phyloP scores from a whole-genome alignment of 2,797 vertebrate genomes.

The Poeciliopsis infans region DNA sequence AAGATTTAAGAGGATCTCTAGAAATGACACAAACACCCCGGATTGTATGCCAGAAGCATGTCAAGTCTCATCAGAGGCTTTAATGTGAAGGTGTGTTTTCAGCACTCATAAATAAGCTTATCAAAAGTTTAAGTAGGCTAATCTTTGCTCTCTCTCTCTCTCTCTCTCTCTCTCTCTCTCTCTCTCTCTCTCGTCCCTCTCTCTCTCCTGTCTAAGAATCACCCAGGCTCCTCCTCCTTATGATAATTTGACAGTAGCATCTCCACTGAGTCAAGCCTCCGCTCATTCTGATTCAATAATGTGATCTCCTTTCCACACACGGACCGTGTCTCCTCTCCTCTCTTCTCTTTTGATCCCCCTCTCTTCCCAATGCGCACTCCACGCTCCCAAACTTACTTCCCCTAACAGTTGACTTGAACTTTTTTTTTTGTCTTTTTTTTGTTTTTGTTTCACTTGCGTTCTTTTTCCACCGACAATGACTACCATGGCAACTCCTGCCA shows the following conservation, averaged over 20 bases:
- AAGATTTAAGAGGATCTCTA: constrained; percentile 35
- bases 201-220: constrained; percentile 66
- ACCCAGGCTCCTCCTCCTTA: constrained; percentile 75
- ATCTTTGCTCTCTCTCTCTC: constrained; percentile 62
- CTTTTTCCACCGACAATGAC: constrained; percentile 75
- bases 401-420: constrained; percentile 73
- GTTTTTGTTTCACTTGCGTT: constrained; percentile 61
- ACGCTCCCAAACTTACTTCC: constrained; percentile 82
- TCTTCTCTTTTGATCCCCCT: constrained; percentile 29
- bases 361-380: constrained; percentile 44
- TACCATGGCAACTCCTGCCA: constrained; percentile 89
- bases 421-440: constrained; percentile 22
- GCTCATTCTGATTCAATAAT: constrained; percentile 76
- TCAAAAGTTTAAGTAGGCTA: constrained; percentile 74
- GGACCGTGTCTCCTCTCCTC: constrained; percentile 50
- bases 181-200: constrained; percentile 39
- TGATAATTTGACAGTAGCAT: constrained; percentile 82
- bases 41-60: constrained; percentile 42
- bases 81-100: constrained; percentile 57
- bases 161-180: constrained; percentile 48
- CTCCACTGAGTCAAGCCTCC: constrained; percentile 74
- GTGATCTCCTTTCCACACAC: constrained; percentile 74
- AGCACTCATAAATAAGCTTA: constrained; percentile 73
- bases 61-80: constrained; percentile 41
- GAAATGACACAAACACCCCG: constrained; percentile 36